Percentiles rank a stretch among this genome's conserved stretches.
Evolutionary conservation across 2,797 vertebrate species (phyloP).

Genomic region (Glyptemys insculpta): DNA sequence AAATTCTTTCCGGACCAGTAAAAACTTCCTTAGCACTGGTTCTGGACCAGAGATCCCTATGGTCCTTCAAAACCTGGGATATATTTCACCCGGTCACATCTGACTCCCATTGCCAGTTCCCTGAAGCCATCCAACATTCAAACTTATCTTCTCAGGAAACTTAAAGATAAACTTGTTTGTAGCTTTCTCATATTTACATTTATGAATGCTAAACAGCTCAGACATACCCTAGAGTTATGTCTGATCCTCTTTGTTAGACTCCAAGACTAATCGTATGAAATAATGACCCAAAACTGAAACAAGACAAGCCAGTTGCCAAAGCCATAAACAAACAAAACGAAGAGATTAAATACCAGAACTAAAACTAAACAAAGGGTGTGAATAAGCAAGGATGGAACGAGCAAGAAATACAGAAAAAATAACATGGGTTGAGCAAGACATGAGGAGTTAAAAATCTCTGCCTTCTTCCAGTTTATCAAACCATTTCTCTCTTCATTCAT

Average conservation of each 20-base stretch:
- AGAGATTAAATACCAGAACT: conserved; percentile 1
- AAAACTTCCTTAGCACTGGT: conserved; percentile 14
- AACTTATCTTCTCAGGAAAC: conserved; percentile 53
- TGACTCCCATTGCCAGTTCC: conserved; percentile 33
- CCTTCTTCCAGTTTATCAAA: background rate
- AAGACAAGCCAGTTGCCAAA: background rate
- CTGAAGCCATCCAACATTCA: conserved; percentile 46
- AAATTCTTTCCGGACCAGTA: conserved; percentile 40
- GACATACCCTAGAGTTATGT: conserved; percentile 52
- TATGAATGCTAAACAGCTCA: conserved; percentile 25
- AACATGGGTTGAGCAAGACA: accelerated
- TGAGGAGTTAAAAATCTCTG: accelerated
- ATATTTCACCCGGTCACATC: background rate
- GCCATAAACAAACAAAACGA: background rate
- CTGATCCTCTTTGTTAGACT: conserved; percentile 51
- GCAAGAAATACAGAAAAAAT: background rate
- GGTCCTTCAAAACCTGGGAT: conserved; percentile 33
- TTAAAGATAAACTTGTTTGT: conserved; percentile 69
- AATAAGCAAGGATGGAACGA: background rate
- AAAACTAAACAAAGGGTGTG: background rate
- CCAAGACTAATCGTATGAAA: conserved; percentile 29
- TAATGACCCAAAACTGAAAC: conserved; percentile 17
- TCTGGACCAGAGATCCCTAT: conserved; percentile 27
- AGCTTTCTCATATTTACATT: conserved; percentile 24
- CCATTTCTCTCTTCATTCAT: background rate